phyloP scores from a whole-genome alignment of 2,113 vertebrate species.

The Sclerurus mexicanus region DNA sequence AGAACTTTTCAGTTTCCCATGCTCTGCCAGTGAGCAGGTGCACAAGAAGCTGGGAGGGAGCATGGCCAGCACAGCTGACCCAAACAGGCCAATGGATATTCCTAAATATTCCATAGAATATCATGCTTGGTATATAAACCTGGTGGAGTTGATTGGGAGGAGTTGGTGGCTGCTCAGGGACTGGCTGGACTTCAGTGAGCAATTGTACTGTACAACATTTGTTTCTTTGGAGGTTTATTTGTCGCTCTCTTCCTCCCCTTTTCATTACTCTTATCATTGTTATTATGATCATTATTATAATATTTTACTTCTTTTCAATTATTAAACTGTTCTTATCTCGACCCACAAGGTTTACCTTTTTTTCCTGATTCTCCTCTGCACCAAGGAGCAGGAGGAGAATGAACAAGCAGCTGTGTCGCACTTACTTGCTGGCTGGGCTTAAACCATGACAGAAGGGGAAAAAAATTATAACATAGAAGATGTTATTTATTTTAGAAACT shows the following conservation, averaged over 20 bases:
- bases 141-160: neutral
- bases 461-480: neutral
- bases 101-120: rapidly evolving
- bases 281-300: neutral
- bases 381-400: too few relatives aligned
- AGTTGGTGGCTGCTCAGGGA: neutral
- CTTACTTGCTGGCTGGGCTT: neutral
- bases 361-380: neutral
- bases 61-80: neutral
- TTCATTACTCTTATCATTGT: neutral
- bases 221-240: neutral
- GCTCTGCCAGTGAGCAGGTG: neutral
- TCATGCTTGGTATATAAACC: neutral
- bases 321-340: too few relatives aligned
- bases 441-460: neutral
- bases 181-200: neutral
- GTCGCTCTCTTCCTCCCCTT: neutral
- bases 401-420: neutral
- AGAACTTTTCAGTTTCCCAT: neutral
- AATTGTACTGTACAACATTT: neutral
- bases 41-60: neutral
- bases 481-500: neutral
- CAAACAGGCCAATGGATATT: neutral
- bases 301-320: neutral
- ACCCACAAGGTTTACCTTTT: neutral